phyloP scores from a whole-genome alignment of 2,113 vertebrate species.

The Microtus richardsoni region DNA sequence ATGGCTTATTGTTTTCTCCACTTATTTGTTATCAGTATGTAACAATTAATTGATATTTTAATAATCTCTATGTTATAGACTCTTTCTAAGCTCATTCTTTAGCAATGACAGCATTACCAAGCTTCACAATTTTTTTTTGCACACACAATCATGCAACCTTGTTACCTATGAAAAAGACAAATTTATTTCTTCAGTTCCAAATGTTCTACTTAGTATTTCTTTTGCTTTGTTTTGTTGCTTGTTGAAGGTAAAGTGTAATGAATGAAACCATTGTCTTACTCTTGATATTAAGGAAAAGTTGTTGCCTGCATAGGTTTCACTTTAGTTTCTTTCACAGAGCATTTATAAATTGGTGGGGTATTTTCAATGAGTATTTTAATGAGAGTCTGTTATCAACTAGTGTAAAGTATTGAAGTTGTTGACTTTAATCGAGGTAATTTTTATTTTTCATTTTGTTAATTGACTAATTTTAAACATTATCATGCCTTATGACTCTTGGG shows the following conservation, averaged over 20 bases:
- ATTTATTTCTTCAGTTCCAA: background rate
- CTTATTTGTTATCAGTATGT: background rate
- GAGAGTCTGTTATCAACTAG: conserved; percentile 22
- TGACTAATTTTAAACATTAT: background rate
- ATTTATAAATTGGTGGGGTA: background rate
- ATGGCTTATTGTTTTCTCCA: background rate
- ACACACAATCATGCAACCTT: background rate
- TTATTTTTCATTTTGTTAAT: conserved; percentile 35
- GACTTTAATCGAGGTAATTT: conserved; percentile 29
- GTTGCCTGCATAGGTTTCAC: background rate
- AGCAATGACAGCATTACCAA: background rate
- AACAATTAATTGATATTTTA: background rate
- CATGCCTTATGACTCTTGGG: background rate
- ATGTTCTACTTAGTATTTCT: background rate
- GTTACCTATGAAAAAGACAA: background rate
- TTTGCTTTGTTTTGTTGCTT: background rate
- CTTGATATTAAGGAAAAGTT: background rate
- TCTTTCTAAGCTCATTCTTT: conserved; percentile 7
- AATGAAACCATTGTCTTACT: background rate
- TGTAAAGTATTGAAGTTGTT: conserved; percentile 42
- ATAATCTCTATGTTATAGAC: background rate
- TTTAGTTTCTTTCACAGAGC: conserved; percentile 23
- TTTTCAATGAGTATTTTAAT: background rate
- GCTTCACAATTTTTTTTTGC: background rate
- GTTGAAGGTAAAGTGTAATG: background rate